These are phyloP conservation scores for Lucilia sericata DNA, from an alignment of 1,140 invertebrate genomes.

Conservation along the genomic window DNA sequence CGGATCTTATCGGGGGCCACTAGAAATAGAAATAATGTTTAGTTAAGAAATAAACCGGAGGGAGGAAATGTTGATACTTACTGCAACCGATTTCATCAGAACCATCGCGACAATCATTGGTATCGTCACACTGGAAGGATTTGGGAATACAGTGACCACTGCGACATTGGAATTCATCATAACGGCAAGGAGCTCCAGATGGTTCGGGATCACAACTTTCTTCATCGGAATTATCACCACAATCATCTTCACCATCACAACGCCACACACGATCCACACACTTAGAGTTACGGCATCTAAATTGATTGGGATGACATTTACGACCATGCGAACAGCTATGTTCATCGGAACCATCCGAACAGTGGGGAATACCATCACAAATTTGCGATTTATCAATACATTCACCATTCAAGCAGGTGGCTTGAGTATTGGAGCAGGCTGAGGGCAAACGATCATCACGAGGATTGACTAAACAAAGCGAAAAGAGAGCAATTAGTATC, in stretches of 20 bases:
- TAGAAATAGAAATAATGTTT: conserved; percentile 46
- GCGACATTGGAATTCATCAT: conserved; percentile 86
- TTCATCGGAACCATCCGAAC: conserved; percentile 91
- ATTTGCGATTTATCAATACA: conserved; percentile 86
- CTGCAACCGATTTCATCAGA: conserved; percentile 94
- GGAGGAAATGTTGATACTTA: conserved; percentile 49
- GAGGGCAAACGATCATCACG: conserved; percentile 69
- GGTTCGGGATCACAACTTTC: conserved; percentile 72
- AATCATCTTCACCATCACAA: conserved; percentile 92
- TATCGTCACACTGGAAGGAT: conserved; percentile 92
- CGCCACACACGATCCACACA: conserved; percentile 94
- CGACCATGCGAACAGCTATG: conserved; percentile 84
- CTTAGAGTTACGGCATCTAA: conserved; percentile 85
- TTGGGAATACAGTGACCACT: conserved; percentile 91
- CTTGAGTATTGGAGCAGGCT: conserved; percentile 81
- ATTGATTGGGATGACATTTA: conserved; percentile 93
- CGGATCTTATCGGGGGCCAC: conserved; percentile 74
- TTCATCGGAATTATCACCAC: conserved; percentile 90
- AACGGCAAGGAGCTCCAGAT: conserved; percentile 78
- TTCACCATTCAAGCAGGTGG: conserved; percentile 90
- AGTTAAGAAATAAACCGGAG: neutral
- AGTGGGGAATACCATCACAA: conserved; percentile 86
- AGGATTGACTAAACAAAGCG: conserved; percentile 64
- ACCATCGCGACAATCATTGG: conserved; percentile 87
- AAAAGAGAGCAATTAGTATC: neutral